These are phyloP conservation scores for Barnardius zonarius DNA, from an alignment of 2,113 vertebrate species.

Conservation along the genomic window DNA sequence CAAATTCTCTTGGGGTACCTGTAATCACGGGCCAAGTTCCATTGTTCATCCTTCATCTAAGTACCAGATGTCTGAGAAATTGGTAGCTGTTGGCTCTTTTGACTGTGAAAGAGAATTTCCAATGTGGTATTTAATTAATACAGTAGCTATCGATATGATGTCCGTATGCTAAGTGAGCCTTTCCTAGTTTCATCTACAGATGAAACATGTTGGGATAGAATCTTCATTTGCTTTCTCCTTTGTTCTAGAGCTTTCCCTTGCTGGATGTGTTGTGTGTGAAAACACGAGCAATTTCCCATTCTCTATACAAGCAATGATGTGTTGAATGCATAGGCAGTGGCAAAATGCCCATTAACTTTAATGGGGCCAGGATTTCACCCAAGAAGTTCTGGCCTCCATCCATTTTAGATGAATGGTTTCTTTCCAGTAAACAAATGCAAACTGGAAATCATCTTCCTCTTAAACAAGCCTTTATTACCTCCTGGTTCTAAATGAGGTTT, in stretches of 20 bases:
- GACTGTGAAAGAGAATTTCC: background rate
- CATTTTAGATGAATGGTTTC: background rate
- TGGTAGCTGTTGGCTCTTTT: background rate
- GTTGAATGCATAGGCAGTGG: background rate
- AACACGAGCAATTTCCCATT: background rate
- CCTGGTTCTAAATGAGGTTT: background rate
- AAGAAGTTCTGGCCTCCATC: background rate
- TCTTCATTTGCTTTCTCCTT: background rate
- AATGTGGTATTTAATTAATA: background rate
- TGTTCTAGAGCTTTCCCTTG: background rate
- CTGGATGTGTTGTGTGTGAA: background rate
- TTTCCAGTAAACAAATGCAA: constrained; percentile 22
- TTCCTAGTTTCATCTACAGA: background rate
- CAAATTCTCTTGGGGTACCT: background rate
- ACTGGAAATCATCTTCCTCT: constrained; percentile 6
- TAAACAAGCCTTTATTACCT: background rate
- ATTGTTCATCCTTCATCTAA: background rate
- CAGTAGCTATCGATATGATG: background rate
- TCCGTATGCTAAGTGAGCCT: background rate
- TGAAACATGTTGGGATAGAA: background rate
- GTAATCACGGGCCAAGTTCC: background rate
- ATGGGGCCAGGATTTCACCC: background rate
- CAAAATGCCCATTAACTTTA: background rate
- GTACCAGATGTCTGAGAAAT: background rate
- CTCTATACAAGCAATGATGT: background rate